Base-by-base conservation (phyloP, 2,888 invertebrate genomes). In the Crocallis elinguaria region DNA sequence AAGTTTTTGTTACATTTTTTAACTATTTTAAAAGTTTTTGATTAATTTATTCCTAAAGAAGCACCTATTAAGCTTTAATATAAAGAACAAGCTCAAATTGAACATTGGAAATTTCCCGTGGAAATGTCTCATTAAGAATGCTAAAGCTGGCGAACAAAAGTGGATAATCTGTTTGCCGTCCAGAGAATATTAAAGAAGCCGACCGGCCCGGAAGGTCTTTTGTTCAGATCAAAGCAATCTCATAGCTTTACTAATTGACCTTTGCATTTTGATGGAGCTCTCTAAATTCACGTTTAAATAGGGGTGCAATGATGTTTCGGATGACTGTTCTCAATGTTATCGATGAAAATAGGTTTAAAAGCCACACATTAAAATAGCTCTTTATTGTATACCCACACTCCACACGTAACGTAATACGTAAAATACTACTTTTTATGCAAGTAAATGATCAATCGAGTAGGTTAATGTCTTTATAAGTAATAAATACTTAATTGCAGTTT, bases 81-180 rank as follows among this genome's bases (percentile, higher is more conserved):
- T 50, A 64, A 57, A 62, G 66, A 62, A 68, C 63, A 62, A 67
- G 73, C 64, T 64, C 64, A 68, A 68, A 69, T 70, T 66, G 66
- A 70, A 69, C 69, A 75, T 79, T 79, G 77, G 71, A 76, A 79
- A 79, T 75, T 77, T 76, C 73, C 66, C 71, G 69, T 73, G 69
- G 70, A 79, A 78, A 78, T 73, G 74, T 78, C 84, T 87, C 80
- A 85, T 87, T 86, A 82, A 81, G 82, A 82, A 87, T 86, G 79
- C 83, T 79, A 80, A 85, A 85, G 79, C 81, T 69, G 71, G 75
- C 74, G 75, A 84, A 81, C 80, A 84, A 83, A 84, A 87, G 86
- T 85, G 82, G 82, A 83, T 88, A 88, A 87, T 87, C 86, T 84
- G 80, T 81, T 81, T 78, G 76, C 75, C 80, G 79, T 84, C 83